Percentiles rank a stretch among this genome's conserved stretches.
phyloP scores from a whole-genome alignment of 2,888 invertebrate species.

The Alentia gelatinosa region DNA sequence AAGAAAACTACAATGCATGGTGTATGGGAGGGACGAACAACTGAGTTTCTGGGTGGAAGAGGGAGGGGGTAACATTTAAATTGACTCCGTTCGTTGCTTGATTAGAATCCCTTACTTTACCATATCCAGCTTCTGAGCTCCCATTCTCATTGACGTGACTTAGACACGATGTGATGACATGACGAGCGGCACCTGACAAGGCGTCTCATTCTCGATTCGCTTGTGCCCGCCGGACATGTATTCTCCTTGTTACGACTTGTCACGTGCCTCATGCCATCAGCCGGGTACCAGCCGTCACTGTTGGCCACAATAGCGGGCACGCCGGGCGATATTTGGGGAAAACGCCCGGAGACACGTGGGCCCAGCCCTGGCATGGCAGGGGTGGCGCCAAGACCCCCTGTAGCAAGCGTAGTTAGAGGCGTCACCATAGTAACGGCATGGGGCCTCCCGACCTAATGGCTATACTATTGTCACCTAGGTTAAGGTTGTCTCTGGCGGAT shows the following conservation, averaged over 20 bases:
- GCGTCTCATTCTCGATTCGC: not conserved
- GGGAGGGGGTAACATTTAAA: too few relatives aligned
- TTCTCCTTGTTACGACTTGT: not conserved
- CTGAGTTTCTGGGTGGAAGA: not conserved
- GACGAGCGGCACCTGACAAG: not conserved
- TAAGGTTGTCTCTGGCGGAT: not conserved
- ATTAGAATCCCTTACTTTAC: too few relatives aligned
- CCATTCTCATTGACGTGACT: not conserved
- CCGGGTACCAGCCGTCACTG: not conserved
- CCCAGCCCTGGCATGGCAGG: not conserved
- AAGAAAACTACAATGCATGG: not conserved
- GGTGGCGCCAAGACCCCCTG: not conserved
- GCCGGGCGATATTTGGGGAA: not conserved
- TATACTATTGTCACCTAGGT: not conserved
- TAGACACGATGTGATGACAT: not conserved
- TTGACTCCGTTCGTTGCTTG: too few relatives aligned
- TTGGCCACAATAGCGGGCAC: not conserved
- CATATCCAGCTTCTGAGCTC: too few relatives aligned
- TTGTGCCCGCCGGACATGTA: not conserved
- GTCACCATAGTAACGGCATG: slow-evolving; percentile 12
- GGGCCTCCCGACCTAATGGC: not conserved
- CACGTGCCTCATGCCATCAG: not conserved
- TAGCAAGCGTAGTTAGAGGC: not conserved
- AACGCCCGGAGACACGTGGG: not conserved
- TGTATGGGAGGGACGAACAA: not conserved